A percentile compares a stretch with the other conserved stretches of the same genome.
phyloP scores from a whole-genome alignment of 2,797 vertebrate species.

The Darevskia nairensis region DNA sequence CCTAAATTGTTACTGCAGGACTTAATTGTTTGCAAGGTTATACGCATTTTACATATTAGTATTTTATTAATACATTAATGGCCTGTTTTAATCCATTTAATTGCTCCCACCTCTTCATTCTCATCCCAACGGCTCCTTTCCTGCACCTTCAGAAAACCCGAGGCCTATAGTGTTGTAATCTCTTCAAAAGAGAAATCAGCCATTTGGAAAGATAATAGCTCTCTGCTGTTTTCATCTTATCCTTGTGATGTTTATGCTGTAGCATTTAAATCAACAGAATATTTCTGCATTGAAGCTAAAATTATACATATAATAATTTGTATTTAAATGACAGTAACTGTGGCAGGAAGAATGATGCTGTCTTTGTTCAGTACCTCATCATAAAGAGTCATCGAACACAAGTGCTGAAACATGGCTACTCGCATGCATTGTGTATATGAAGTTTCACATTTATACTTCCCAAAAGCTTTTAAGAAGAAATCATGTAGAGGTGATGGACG shows the following conservation, averaged over 20 bases:
- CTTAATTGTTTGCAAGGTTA: background rate
- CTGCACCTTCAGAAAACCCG: background rate
- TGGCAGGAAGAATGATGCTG: slow-evolving; percentile 25
- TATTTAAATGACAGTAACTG: slow-evolving; percentile 43
- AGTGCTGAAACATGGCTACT: slow-evolving; percentile 39
- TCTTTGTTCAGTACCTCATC: slow-evolving; percentile 49
- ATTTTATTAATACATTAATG: too few species aligned
- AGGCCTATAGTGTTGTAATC: background rate
- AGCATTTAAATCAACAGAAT: background rate
- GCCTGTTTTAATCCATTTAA: too few species aligned
- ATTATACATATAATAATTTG: background rate
- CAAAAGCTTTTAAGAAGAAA: slow-evolving; percentile 53
- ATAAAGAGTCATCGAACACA: slow-evolving; percentile 12
- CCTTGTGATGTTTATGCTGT: background rate
- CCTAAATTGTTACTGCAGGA: too few species aligned
- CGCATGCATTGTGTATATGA: background rate
- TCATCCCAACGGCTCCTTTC: background rate
- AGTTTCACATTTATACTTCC: slow-evolving; percentile 43
- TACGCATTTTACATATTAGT: background rate
- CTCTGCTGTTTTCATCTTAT: background rate
- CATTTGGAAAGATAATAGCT: background rate
- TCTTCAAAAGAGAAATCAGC: background rate
- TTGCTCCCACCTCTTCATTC: background rate
- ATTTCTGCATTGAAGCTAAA: background rate
- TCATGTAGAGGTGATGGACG: slow-evolving; percentile 17